Conservation (phyloP, 2,113 vertebrate species). For the Erpornis zantholeuca region DNA sequence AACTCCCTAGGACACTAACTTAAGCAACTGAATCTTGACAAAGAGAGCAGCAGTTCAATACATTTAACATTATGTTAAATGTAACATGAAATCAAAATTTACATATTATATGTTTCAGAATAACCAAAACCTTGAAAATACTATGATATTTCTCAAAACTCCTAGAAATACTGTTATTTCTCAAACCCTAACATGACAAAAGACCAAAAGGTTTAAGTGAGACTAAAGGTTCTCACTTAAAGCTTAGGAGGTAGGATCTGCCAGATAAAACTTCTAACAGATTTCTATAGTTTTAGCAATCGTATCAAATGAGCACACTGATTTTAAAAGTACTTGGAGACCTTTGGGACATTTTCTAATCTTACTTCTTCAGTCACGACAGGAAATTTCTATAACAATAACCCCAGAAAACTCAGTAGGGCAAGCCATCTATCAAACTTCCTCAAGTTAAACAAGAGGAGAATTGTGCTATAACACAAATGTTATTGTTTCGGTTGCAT, state of each 20-base stretch:
- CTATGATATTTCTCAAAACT: not conserved
- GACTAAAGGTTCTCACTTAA: not conserved
- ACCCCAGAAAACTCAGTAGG: not conserved
- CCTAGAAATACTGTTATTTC: not conserved
- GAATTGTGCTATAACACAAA: slow-evolving; percentile 61
- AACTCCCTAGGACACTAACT: not conserved
- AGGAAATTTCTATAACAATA: slow-evolving; percentile 43
- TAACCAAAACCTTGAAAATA: not conserved
- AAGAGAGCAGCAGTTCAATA: not conserved
- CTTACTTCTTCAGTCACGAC: not conserved
- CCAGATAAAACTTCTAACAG: not conserved
- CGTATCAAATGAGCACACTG: not conserved
- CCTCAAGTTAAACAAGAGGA: slow-evolving; percentile 64
- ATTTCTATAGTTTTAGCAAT: not conserved
- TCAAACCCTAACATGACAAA: not conserved
- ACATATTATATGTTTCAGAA: not conserved
- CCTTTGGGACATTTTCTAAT: slow-evolving; percentile 33
- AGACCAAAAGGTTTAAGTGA: too few species aligned
- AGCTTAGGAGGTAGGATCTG: not conserved
- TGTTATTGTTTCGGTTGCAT: slow-evolving; percentile 71
- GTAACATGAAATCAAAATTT: not conserved
- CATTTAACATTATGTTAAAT: too few species aligned
- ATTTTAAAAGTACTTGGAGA: slow-evolving; percentile 13
- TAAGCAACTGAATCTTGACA: not conserved
- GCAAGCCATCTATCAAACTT: slow-evolving; percentile 65